Evolutionary conservation across 2,113 vertebrate species (phyloP).

Genomic region (Melanerpes aurifrons): DNA sequence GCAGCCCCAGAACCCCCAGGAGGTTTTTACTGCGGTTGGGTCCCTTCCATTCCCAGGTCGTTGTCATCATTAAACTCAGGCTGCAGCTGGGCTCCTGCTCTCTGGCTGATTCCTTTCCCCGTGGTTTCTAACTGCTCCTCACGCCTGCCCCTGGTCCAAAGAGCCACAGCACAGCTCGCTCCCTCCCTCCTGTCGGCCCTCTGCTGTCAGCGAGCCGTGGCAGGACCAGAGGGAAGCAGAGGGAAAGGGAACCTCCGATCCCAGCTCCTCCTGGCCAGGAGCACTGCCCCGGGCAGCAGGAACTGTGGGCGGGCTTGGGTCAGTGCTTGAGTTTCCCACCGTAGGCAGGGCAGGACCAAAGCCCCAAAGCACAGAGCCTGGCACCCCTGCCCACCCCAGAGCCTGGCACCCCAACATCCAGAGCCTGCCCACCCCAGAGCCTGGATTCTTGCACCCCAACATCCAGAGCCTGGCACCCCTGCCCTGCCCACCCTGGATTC

Average conservation of each 20-base stretch:
- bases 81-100: background rate
- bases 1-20: accelerated
- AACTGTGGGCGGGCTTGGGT: too few species aligned
- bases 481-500: too few species aligned
- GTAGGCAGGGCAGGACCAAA: background rate
- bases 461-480: too few species aligned
- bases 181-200: accelerated
- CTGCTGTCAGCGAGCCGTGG: background rate
- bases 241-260: background rate
- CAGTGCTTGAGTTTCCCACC: too few species aligned
- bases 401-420: too few species aligned
- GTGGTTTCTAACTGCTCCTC: background rate
- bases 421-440: too few species aligned
- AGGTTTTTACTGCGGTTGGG: background rate
- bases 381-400: too few species aligned
- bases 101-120: slow-evolving; percentile 2
- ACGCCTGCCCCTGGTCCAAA: accelerated
- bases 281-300: background rate
- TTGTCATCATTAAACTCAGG: background rate
- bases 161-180: too few species aligned
- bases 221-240: background rate
- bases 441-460: too few species aligned
- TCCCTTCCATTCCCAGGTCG: accelerated
- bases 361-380: too few species aligned
- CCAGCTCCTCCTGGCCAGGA: background rate